Percentiles rank a stretch among this genome's conserved stretches.
phyloP scores from a whole-genome alignment of 2,888 invertebrate species.

The Bedellia somnulentella region DNA sequence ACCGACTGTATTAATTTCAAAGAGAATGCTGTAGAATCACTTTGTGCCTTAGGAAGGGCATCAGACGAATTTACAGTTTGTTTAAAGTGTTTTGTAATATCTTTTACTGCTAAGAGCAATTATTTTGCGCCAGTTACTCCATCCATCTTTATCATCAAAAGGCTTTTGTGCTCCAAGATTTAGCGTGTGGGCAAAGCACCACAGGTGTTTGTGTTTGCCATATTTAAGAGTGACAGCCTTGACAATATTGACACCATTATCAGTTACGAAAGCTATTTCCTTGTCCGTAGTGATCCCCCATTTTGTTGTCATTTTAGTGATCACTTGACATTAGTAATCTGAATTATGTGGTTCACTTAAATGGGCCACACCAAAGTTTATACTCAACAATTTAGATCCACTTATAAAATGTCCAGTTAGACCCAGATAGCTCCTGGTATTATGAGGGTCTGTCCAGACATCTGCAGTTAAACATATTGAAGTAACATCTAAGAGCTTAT shows the following conservation, averaged over 20 bases:
- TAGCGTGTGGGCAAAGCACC: slow-evolving; percentile 13
- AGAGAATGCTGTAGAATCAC: slow-evolving; percentile 11
- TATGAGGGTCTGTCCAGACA: slow-evolving; percentile 13
- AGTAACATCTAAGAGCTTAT: slow-evolving; percentile 12
- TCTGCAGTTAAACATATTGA: slow-evolving; percentile 13
- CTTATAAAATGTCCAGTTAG: slow-evolving; percentile 13
- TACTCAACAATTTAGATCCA: slow-evolving; percentile 12
- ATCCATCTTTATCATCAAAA: slow-evolving; percentile 14
- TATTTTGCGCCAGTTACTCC: slow-evolving; percentile 14
- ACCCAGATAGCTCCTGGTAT: slow-evolving; percentile 11
- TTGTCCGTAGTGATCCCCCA: slow-evolving; percentile 11
- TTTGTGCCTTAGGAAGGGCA: slow-evolving; percentile 13
- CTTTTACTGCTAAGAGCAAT: slow-evolving; percentile 9
- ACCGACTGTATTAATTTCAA: slow-evolving; percentile 13
- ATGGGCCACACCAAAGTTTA: slow-evolving; percentile 11
- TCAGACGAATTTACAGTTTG: slow-evolving; percentile 15
- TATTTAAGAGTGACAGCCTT: slow-evolving; percentile 13
- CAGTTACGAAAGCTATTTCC: slow-evolving; percentile 12
- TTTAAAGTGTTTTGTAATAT: slow-evolving; percentile 13
- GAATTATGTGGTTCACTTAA: slow-evolving; percentile 13
- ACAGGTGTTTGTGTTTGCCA: slow-evolving; percentile 14
- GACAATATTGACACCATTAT: slow-evolving; percentile 12
- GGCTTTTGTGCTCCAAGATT: slow-evolving; percentile 14
- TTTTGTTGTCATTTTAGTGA: slow-evolving; percentile 12
- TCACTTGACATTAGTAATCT: slow-evolving; percentile 13